Evolutionary conservation across 2,888 invertebrate genomes (phyloP), one percentile per base, ranked within the genome.

Genomic region (Epirrhoe tristata): DNA sequence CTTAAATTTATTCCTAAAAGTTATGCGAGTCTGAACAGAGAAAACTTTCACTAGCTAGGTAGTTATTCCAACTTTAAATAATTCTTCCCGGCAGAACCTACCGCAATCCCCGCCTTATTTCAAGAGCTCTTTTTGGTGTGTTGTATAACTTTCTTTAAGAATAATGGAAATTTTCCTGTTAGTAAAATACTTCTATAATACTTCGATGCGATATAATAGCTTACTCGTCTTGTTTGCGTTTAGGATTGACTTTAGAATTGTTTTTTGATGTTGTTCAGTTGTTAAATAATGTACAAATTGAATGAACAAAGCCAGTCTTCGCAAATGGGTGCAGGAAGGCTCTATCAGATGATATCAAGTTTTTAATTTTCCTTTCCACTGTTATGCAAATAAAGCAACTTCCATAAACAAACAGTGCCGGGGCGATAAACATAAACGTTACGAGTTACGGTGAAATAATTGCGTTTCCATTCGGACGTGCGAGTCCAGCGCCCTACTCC

Each of bases 381-480:
- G 69, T 64, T 66, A 69, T 75, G 76, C 76, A 78, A 80, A 77
- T 74, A 77, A 76, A 74, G 71, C 74, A 73, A 76, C 75, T 74
- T 72, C 66, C 65, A 70, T 71, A 70, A 71, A 74, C 67, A 73
- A 70, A 66, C 71, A 71, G 65, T 54, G 66, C 64, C 58, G 59
- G 68, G 66, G 64, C 60, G 70, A 75, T 71, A 85, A 87, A 80
- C 84, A 83, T 86, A 85, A 82, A 81, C 79, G 79, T 81, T 79
- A 76, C 75, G 78, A 85, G 84, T 85, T 84, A 87, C 83, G 79
- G 81, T 73, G 81, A 87, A 87, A 89, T 90, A 89, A 93, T 90
- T 90, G 85, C 83, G 83, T 86, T 88, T 85, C 80, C 86, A 86
- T 88, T 87, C 78, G 84, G 82, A 87, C 84, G 86, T 87, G 85